A percentile compares a stretch with the other conserved stretches of the same genome.
Evolutionary conservation across 2,888 invertebrate species (phyloP).

Genomic region (Orchestes rusci): DNA sequence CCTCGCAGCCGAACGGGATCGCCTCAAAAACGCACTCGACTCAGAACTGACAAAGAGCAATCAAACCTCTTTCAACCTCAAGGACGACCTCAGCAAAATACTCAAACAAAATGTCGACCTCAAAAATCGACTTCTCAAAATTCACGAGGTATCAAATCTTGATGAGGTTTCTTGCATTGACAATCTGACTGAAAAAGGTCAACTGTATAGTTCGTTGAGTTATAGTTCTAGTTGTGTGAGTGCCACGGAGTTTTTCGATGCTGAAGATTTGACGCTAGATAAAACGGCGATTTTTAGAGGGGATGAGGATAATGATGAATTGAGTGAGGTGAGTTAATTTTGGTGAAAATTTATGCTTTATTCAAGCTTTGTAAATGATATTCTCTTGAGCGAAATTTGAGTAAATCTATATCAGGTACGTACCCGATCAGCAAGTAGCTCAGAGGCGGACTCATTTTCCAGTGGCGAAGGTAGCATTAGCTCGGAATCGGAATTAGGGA

Average conservation of each 20-base stretch:
- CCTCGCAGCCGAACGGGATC: slow-evolving; percentile 50
- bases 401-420: too few species aligned
- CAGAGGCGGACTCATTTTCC: slow-evolving; percentile 62
- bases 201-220: slow-evolving; percentile 53
- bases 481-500: slow-evolving; percentile 51
- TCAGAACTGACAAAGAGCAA: slow-evolving; percentile 40
- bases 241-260: slow-evolving; percentile 75
- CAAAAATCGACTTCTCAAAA: slow-evolving; percentile 53
- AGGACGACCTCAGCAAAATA: slow-evolving; percentile 57
- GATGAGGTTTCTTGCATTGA: slow-evolving; percentile 54
- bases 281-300: slow-evolving; percentile 22
- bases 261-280: slow-evolving; percentile 53
- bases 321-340: slow-evolving; percentile 39
- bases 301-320: slow-evolving; percentile 30
- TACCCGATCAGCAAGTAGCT: slow-evolving; percentile 56
- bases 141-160: slow-evolving; percentile 58
- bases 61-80: slow-evolving; percentile 47
- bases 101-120: slow-evolving; percentile 71
- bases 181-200: slow-evolving; percentile 50
- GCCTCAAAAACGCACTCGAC: slow-evolving; percentile 56
- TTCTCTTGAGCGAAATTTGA: too few species aligned
- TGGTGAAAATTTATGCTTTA: too few species aligned
- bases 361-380: too few species aligned
- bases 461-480: slow-evolving; percentile 63
- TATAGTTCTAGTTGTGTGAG: slow-evolving; percentile 71